phyloP scores from a whole-genome alignment of 2,888 invertebrate species.

The Serripes groenlandicus region DNA sequence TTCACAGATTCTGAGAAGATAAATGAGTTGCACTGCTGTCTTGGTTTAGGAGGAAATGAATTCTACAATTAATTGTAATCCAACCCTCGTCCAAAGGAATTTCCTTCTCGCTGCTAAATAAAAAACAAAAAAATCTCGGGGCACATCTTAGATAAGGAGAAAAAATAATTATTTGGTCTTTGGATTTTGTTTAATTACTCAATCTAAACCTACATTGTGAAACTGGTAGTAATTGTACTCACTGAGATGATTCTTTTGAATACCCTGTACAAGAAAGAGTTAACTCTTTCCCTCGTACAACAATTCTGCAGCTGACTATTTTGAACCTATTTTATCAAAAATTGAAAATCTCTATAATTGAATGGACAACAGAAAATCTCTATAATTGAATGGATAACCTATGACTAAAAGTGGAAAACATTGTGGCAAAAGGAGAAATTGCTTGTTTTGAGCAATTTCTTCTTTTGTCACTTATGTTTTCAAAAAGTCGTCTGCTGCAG shows the following conservation, averaged over 20 bases:
- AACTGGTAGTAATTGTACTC: too few species aligned
- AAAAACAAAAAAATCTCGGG: neutral
- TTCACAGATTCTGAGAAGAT: neutral
- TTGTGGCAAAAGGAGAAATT: neutral
- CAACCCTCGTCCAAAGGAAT: neutral
- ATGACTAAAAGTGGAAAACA: too few species aligned
- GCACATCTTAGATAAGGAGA: neutral
- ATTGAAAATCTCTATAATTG: too few species aligned
- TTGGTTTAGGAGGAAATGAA: slow-evolving; percentile 40
- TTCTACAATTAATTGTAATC: slow-evolving; percentile 53
- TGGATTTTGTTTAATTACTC: too few species aligned
- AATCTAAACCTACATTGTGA: too few species aligned
- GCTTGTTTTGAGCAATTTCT: neutral
- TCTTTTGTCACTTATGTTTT: neutral
- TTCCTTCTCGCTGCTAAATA: neutral
- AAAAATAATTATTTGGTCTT: too few species aligned
- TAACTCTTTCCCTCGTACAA: too few species aligned
- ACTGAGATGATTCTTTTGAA: too few species aligned
- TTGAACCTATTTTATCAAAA: too few species aligned
- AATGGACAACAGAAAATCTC: neutral
- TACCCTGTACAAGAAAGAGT: too few species aligned
- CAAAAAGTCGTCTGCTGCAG: too few species aligned
- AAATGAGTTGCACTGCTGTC: neutral
- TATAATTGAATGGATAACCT: neutral
- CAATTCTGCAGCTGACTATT: too few species aligned